Conservation (phyloP, 2,797 vertebrate genomes). For the Crax fasciolata region DNA sequence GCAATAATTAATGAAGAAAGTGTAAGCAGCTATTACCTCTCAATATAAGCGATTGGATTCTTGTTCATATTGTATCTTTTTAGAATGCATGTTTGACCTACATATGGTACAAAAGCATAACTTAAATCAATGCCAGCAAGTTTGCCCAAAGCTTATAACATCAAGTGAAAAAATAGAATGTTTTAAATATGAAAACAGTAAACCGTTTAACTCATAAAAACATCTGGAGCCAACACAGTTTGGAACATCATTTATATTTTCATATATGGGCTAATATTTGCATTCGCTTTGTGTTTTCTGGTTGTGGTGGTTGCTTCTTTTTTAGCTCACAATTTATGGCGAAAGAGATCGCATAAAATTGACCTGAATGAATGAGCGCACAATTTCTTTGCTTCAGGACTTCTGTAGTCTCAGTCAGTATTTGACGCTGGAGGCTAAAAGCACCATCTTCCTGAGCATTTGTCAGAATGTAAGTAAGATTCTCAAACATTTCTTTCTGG, state of each 20-base stretch:
- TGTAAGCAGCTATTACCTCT: neutral
- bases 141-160: slow-evolving; percentile 67
- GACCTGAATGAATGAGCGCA: neutral
- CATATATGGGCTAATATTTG: slow-evolving; percentile 49
- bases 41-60: neutral
- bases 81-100: slow-evolving; percentile 22
- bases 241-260: slow-evolving; percentile 59
- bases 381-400: slow-evolving; percentile 13
- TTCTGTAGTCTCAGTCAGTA: neutral
- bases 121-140: slow-evolving; percentile 69
- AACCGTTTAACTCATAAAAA: slow-evolving; percentile 55
- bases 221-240: slow-evolving; percentile 62
- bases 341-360: slow-evolving; percentile 21
- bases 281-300: slow-evolving; percentile 28
- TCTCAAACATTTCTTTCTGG: slow-evolving; percentile 22
- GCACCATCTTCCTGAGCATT: slow-evolving; percentile 15
- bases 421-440: neutral
- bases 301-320: neutral
- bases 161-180: slow-evolving; percentile 61
- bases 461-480: slow-evolving; percentile 52
- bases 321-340: neutral
- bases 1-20: slow-evolving; percentile 10
- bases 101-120: slow-evolving; percentile 60
- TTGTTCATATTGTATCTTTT: slow-evolving; percentile 11
- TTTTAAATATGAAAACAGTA: slow-evolving; percentile 69